Conservation (phyloP, 1,140 invertebrate species). For the Bombyx mori region DNA sequence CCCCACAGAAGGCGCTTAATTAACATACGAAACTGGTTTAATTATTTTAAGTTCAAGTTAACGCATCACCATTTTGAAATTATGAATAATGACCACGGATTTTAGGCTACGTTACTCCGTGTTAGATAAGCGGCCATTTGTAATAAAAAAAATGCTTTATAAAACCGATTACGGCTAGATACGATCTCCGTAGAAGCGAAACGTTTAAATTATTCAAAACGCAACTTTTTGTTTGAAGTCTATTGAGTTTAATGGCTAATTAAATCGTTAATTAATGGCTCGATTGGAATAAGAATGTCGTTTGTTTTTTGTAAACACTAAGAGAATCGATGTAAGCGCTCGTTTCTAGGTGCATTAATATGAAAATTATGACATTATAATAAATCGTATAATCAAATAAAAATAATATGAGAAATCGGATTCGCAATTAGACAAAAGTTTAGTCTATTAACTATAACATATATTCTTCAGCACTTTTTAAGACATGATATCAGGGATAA, state of each 20-base stretch:
- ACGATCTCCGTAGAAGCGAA: neutral
- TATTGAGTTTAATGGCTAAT: conserved; percentile 13
- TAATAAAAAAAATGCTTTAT: conserved; percentile 34
- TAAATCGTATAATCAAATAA: too few relatives aligned
- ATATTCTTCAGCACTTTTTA: too few relatives aligned
- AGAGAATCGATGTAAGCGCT: too few relatives aligned
- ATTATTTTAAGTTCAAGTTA: conserved; percentile 31
- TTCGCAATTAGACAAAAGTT: too few relatives aligned
- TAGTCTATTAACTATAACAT: too few relatives aligned
- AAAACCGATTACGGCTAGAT: conserved; percentile 37
- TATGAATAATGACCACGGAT: conserved; percentile 59
- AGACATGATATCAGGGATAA: too few relatives aligned
- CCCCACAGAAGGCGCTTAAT: conserved; percentile 44
- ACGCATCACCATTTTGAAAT: conserved; percentile 41
- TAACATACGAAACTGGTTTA: conserved; percentile 52
- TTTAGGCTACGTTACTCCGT: conserved; percentile 60
- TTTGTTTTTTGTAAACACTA: too few relatives aligned
- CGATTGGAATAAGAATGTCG: conserved; percentile 1
- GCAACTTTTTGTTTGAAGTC: conserved; percentile 3
- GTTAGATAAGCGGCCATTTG: conserved; percentile 46
- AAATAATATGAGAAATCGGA: too few relatives aligned
- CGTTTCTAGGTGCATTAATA: too few relatives aligned
- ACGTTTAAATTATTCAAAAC: conserved; percentile 7
- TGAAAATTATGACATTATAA: too few relatives aligned
- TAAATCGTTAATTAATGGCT: conserved; percentile 2